These are phyloP conservation scores for Promerops cafer DNA, from an alignment of 2,113 vertebrate species.

Conservation along the genomic window DNA sequence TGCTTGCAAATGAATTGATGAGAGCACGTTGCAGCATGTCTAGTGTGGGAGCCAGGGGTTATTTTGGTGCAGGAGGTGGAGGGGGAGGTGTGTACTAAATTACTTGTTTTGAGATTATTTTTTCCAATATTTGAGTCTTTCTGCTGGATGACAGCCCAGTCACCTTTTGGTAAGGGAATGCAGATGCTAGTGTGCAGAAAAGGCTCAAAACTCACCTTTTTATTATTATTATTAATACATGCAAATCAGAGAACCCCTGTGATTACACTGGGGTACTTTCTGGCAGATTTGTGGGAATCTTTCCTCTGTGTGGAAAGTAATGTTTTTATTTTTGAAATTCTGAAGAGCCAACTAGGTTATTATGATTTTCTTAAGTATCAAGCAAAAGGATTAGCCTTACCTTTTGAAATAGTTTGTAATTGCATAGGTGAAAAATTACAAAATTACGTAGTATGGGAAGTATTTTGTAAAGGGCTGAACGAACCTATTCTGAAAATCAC, in stretches of 20 bases:
- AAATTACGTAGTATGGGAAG: fast-evolving
- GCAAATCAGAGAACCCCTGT: background rate
- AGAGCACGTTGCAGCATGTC: background rate
- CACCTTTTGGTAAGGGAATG: background rate
- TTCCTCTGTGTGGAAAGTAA: background rate
- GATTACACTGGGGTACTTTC: background rate
- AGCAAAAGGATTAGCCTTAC: background rate
- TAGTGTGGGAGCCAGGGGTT: background rate
- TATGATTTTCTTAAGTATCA: background rate
- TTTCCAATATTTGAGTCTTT: background rate
- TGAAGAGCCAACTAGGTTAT: background rate
- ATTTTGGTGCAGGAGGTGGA: background rate
- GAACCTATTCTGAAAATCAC: background rate
- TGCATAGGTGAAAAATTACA: background rate
- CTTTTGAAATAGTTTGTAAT: background rate
- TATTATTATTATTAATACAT: background rate
- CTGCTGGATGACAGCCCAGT: background rate
- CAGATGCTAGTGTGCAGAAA: background rate
- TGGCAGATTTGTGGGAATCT: background rate
- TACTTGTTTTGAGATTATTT: background rate
- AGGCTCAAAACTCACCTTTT: background rate
- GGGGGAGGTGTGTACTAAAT: background rate
- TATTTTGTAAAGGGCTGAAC: background rate
- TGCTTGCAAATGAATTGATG: background rate
- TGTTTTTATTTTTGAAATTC: background rate